phyloP scores from a whole-genome alignment of 2,113 vertebrate genomes.

The Rattus rattus region DNA sequence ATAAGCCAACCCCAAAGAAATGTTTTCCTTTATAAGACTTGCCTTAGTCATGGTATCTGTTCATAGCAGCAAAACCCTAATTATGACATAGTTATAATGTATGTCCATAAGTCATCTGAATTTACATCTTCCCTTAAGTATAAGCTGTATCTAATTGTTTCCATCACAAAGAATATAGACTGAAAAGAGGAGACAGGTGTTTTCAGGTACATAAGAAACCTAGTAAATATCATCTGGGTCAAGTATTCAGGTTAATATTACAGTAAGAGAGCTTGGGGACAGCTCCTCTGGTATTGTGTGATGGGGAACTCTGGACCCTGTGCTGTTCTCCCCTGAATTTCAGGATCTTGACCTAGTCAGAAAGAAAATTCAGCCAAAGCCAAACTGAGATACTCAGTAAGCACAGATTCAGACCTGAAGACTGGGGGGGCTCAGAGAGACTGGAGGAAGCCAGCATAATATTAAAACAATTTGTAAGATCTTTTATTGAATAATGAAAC shows the following conservation, averaged over 20 bases:
- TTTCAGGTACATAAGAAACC: not conserved
- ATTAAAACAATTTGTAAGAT: not conserved
- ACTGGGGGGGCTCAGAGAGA: not conserved
- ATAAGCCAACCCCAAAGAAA: no score
- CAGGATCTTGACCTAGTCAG: not conserved
- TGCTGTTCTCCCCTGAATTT: not conserved
- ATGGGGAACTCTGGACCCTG: not conserved
- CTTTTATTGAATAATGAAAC: not conserved
- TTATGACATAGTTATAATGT: not conserved
- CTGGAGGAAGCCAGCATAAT: not conserved
- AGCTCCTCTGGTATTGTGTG: accelerated
- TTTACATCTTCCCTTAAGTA: not conserved
- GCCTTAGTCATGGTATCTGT: no score
- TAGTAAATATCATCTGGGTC: not conserved
- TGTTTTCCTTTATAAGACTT: no score
- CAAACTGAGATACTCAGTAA: not conserved
- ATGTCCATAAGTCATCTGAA: not conserved
- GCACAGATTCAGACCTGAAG: not conserved
- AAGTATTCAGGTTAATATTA: not conserved
- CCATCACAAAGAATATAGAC: not conserved
- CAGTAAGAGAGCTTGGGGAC: not conserved
- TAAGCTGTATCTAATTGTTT: not conserved
- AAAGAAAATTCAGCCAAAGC: not conserved
- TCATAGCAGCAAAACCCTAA: no score
- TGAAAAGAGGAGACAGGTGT: not conserved